Evolutionary conservation across 92 coral and sea anemone species (phyloP), one percentile per base, ranked within the genome.

Genomic region (Metridium senile): DNA sequence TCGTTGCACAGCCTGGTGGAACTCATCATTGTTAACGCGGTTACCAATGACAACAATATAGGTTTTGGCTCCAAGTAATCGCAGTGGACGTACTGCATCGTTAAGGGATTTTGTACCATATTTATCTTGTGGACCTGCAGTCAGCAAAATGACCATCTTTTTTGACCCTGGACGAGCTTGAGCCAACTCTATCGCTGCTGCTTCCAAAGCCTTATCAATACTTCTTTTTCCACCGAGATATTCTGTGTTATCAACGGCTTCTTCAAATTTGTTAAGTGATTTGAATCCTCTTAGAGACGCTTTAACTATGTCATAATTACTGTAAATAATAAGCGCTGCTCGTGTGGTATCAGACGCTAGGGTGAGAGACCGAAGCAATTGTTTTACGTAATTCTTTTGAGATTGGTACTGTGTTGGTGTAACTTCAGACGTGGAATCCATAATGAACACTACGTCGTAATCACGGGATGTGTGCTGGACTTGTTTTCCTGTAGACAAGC

Each of bases 31-130:
- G 33, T 84, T 74, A 6, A 78, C 73, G 3, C 56, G 31, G 21
- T 68, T 64, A 21, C 98, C 98, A 57, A 91, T 82, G 22, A 92
- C 83, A 73, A 94, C 91, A 33, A 91, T 57, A 64, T 87, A 94
- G 26, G 86, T 81, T 27, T 78, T 76, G 4, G 86, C 97, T 23
- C 93, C 97, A 25, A 78, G 31, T 67, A 74, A 26, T 17, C 90
- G 89, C 34, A 91, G 85, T 1, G 86, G 86, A 35, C 76, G 82
- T n/a, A 75, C 79, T 20, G 91, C 97, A 26, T 71, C 80, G 21
- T 76, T 79, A 20, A 91, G 72, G 9, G 97, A 67, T 68, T 74
- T 77, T 28, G 89, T 69, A 26, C 81, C 86, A 4, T 74, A 75
- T 29, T 74, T 82, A 17, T 69, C 62, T 58, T 90, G 91, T 45